These are phyloP conservation scores for Miltochrista miniata DNA, from an alignment of 2,888 invertebrate genomes.

Conservation along the genomic window DNA sequence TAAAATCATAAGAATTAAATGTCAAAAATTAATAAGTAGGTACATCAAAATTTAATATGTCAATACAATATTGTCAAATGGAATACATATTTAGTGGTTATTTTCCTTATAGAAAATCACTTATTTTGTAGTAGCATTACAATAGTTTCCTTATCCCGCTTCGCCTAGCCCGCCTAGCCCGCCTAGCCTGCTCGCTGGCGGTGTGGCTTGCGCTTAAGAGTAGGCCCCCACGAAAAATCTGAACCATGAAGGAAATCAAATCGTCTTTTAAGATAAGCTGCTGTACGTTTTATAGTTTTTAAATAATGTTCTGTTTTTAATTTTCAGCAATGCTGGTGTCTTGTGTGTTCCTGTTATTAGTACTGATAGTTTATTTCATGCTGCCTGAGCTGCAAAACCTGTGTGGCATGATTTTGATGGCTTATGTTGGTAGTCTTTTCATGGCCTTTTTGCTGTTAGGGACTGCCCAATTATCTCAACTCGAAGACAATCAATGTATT, in stretches of 20 bases:
- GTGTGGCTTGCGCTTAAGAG: too few relatives aligned
- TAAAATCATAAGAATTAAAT: too few relatives aligned
- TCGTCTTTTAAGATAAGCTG: not conserved
- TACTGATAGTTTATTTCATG: slow-evolving; percentile 52
- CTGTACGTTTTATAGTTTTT: not conserved
- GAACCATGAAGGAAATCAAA: not conserved
- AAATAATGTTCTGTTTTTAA: not conserved
- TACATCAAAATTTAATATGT: too few relatives aligned
- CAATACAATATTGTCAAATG: too few relatives aligned
- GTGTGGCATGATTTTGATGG: slow-evolving; percentile 57
- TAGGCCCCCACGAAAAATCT: too few relatives aligned
- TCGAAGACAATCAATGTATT: slow-evolving; percentile 1
- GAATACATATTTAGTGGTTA: too few relatives aligned
- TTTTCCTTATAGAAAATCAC: too few relatives aligned
- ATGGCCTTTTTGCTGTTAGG: slow-evolving; percentile 51
- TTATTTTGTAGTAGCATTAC: too few relatives aligned
- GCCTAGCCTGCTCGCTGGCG: too few relatives aligned
- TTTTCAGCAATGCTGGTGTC: slow-evolving; percentile 50
- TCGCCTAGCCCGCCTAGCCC: too few relatives aligned
- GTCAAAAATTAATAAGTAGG: too few relatives aligned
- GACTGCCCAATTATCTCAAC: slow-evolving; percentile 37
- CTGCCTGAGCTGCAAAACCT: slow-evolving; percentile 57
- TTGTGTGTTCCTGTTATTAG: slow-evolving; percentile 50
- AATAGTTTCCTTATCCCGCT: too few relatives aligned
- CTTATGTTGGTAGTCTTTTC: slow-evolving; percentile 54